Evolutionary conservation across 2,113 vertebrate species (phyloP).

Genomic region (Australoheros scitulus): DNA sequence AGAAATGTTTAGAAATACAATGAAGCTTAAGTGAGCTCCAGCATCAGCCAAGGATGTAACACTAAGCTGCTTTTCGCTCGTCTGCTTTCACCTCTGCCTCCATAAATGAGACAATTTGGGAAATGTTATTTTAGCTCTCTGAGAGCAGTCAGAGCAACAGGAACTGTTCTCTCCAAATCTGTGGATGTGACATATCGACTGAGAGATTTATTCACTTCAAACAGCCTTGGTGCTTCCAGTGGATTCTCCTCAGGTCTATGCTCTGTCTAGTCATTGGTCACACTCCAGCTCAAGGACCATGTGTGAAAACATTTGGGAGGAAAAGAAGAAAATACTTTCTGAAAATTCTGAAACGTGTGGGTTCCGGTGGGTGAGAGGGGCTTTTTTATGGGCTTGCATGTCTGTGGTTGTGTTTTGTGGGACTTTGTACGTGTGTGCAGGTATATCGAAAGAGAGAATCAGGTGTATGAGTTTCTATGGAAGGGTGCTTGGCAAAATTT

Average conservation of each 20-base stretch:
- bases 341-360: constrained; percentile 9
- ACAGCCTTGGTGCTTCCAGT: constrained; percentile 27
- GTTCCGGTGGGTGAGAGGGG: not conserved
- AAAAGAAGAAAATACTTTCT: constrained; percentile 27
- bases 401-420: constrained; percentile 1
- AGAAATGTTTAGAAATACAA: not conserved
- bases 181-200: constrained; percentile 44
- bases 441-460: not conserved
- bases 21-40: constrained; percentile 5
- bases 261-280: constrained; percentile 44
- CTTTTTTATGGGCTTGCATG: not conserved
- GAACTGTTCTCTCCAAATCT: constrained; percentile 25
- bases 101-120: constrained; percentile 51
- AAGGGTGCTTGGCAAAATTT: constrained; percentile 9
- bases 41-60: constrained; percentile 12
- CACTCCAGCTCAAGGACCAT: constrained; percentile 36
- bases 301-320: constrained; percentile 31
- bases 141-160: constrained; percentile 2
- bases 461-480: not conserved
- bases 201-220: constrained; percentile 56
- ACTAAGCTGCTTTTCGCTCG: constrained; percentile 33
- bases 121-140: constrained; percentile 16
- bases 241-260: constrained; percentile 49
- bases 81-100: constrained; percentile 30
- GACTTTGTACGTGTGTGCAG: not conserved